phyloP scores from a whole-genome alignment of 2,113 vertebrate species.

The Myotis yumanensis region DNA sequence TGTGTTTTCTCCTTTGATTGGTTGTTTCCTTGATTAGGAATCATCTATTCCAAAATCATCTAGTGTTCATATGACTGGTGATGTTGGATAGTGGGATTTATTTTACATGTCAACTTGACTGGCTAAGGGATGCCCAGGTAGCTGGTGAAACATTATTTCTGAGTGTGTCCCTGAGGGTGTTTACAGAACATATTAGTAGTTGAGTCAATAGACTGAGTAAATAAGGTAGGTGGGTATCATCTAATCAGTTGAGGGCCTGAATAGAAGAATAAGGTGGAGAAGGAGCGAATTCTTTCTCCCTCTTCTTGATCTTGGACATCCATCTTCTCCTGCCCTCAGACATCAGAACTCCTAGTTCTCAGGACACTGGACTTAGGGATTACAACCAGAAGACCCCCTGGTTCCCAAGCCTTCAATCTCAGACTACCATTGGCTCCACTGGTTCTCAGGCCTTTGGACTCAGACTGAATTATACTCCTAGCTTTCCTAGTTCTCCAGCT shows the following conservation, averaged over 20 bases:
- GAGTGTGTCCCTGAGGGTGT: neutral
- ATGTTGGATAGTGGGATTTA: neutral
- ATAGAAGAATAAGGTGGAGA: neutral
- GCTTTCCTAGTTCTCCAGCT: neutral
- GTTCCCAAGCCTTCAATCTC: no score
- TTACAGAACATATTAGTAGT: neutral
- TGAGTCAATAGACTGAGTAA: neutral
- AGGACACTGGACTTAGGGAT: neutral
- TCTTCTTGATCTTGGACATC: neutral
- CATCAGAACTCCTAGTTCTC: neutral
- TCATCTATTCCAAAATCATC: neutral
- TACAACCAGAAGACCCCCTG: neutral
- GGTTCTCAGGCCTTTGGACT: neutral
- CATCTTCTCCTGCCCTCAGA: neutral
- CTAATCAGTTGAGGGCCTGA: neutral
- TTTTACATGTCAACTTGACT: neutral
- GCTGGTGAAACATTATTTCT: neutral
- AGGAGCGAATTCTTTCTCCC: neutral
- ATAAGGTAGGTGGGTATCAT: no score
- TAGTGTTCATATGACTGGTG: neutral
- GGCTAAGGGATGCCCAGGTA: neutral
- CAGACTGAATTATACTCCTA: neutral
- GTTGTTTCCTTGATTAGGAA: neutral
- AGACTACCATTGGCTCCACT: no score
- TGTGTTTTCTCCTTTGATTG: neutral